These are phyloP conservation scores for Automeris io DNA, from an alignment of 2,888 invertebrate species.

Conservation along the genomic window DNA sequence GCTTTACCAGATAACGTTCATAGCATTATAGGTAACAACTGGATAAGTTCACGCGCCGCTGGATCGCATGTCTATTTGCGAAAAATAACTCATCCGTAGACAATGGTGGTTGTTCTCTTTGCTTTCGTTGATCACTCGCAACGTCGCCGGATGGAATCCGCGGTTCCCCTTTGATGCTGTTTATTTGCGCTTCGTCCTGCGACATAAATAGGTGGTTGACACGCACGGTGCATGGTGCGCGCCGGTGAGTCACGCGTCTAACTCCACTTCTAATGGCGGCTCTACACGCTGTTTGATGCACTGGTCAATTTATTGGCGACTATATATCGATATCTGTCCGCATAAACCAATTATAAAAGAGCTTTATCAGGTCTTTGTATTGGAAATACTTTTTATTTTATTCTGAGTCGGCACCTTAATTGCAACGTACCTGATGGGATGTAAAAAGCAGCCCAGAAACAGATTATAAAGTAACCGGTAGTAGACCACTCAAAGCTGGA, in stretches of 20 bases:
- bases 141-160: constrained; percentile 55
- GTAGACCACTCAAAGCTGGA: no score
- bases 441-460: no score
- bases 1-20: no score
- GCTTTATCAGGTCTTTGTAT: no score
- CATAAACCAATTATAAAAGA: no score
- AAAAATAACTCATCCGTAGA: constrained; percentile 70
- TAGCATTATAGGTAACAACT: not conserved
- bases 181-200: constrained; percentile 73
- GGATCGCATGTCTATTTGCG: constrained; percentile 49
- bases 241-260: constrained; percentile 63
- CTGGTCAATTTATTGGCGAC: no score
- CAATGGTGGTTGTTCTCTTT: constrained; percentile 69
- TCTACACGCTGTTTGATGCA: no score
- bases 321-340: no score
- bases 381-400: no score
- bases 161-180: constrained; percentile 73
- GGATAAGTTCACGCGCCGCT: not conserved
- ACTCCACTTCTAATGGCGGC: constrained; percentile 41
- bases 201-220: constrained; percentile 75
- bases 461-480: no score
- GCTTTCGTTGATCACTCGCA: constrained; percentile 40
- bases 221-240: constrained; percentile 63
- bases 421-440: no score
- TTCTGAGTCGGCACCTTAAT: no score